These are phyloP conservation scores for Actenoides hombroni DNA, from an alignment of 2,113 vertebrate genomes.

Conservation along the genomic window DNA sequence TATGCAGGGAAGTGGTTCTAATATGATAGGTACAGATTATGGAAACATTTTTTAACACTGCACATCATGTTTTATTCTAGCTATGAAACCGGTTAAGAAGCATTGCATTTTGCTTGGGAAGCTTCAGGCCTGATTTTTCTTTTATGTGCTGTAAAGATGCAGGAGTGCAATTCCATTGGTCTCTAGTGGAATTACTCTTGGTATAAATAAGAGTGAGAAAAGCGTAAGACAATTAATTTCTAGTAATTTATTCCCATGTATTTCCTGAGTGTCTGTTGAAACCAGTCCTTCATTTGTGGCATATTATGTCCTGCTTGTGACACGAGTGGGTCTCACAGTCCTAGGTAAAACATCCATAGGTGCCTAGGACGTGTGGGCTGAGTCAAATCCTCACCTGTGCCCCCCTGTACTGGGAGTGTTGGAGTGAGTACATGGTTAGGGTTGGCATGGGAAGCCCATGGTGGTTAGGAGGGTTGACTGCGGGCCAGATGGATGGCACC, in stretches of 20 bases:
- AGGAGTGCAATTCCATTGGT: background rate
- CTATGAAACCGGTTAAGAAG: background rate
- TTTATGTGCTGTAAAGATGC: background rate
- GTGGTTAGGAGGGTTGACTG: background rate
- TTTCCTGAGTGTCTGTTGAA: background rate
- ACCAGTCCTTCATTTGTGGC: background rate
- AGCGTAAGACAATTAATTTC: background rate
- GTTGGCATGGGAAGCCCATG: background rate
- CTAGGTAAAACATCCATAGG: background rate
- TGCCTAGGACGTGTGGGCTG: fast-evolving
- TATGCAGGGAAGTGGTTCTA: background rate
- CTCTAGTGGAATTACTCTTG: background rate
- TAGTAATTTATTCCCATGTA: background rate
- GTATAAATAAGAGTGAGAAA: background rate
- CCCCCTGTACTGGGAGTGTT: fast-evolving
- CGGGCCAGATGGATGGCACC: background rate
- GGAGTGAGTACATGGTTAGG: background rate
- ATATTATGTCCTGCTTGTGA: background rate
- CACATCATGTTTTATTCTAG: background rate
- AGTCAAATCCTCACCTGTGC: background rate
- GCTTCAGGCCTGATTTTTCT: background rate
- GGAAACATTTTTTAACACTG: background rate
- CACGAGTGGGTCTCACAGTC: fast-evolving
- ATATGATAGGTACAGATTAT: background rate
- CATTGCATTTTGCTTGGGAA: background rate